Evolutionary conservation across 2,888 invertebrate species (phyloP), one percentile per base, ranked within the genome.

Genomic region (Cephus spinipes): DNA sequence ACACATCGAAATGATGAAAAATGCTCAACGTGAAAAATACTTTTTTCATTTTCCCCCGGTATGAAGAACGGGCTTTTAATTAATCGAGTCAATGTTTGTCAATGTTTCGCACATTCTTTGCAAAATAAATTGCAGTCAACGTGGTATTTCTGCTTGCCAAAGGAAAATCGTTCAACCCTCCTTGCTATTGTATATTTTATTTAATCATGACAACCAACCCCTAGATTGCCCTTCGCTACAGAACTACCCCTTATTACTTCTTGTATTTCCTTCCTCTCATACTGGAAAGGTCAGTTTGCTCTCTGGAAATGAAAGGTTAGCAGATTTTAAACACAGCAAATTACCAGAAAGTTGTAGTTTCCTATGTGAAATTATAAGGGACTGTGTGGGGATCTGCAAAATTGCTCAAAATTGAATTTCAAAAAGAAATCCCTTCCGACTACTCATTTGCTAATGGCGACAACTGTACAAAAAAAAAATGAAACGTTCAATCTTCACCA

Each of bases 31-130:
- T 6, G 9, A 40, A 23, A 40, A 23, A 40, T 1, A 6, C 6
- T 40, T 40, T 40, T 40, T 40, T 40, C 40, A 40, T 40, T 40
- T 40, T 40, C 23, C 6, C 40, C 6, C 40, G 9, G 40, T 23
- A 40, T 2, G 76, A 79, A 71, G 69, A 78, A 80, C 35, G 76
- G 74, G 76, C 81, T 69, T 80, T 81, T 79, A 80, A 79, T 79
- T 81, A 81, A 81, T 81, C 79, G 79, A 78, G 79, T 76, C 79
- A 79, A 78, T 79, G 9, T 23, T 55, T 55, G 9, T 23, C 1
- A 9, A 55, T 23, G 9, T 23, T 55, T 55, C 23, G 2, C 55
- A 9, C 1, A 23, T 9, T 23, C 9, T 23, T 23, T 9, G 23
- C 9, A 23, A 15, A 55, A 23, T 9, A 55, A 55, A 55, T 55